Evolutionary conservation across 2,797 vertebrate genomes (phyloP).

Genomic region (Erpetoichthys calabaricus): DNA sequence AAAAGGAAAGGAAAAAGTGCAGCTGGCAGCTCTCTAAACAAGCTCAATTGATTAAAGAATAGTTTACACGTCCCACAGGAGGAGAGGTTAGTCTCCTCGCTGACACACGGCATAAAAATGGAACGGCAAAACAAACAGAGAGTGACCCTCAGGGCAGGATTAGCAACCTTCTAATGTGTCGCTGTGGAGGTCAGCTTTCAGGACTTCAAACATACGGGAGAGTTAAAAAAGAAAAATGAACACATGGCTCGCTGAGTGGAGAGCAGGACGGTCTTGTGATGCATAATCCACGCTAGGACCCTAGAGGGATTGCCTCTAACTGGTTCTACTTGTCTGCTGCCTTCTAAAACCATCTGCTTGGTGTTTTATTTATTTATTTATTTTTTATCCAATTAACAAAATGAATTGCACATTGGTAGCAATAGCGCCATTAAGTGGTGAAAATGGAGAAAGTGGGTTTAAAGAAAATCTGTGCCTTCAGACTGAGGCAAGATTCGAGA

Average conservation of each 20-base stretch:
- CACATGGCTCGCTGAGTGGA: conserved; percentile 14
- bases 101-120: conserved; percentile 33
- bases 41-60: conserved; percentile 36
- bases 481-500: too few relatives aligned
- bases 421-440: too few relatives aligned
- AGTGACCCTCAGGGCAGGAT: conserved; percentile 44
- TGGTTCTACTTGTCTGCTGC: too few relatives aligned
- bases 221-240: conserved; percentile 23
- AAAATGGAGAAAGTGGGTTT: too few relatives aligned
- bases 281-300: too few relatives aligned
- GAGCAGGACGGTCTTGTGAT: not conserved
- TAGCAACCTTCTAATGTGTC: conserved; percentile 32
- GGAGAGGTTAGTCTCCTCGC: conserved; percentile 22
- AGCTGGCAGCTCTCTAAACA: conserved; percentile 26
- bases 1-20: conserved; percentile 7
- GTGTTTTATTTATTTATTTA: too few relatives aligned
- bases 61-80: conserved; percentile 46
- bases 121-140: conserved; percentile 40
- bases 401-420: too few relatives aligned
- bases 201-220: conserved; percentile 24
- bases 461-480: too few relatives aligned
- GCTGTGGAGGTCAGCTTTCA: conserved; percentile 28
- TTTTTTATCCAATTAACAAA: too few relatives aligned
- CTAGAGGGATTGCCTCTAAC: too few relatives aligned
- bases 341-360: too few relatives aligned